A percentile compares a stretch with the other conserved stretches of the same genome.
phyloP scores from a whole-genome alignment of 2,797 vertebrate genomes.

The Myiotriccus ornatus region DNA sequence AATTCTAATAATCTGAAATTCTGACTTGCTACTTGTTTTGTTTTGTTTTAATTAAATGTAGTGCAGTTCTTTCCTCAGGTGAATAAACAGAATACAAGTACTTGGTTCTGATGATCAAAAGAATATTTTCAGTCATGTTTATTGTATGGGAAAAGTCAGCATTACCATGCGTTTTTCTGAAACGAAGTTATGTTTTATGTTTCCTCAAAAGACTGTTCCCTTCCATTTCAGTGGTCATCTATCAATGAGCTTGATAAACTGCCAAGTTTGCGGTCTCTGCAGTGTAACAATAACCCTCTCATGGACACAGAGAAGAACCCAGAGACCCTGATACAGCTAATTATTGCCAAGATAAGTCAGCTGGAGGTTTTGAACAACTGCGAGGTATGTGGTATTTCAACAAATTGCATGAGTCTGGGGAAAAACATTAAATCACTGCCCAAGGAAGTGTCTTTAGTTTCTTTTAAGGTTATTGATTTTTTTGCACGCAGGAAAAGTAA shows the following conservation, averaged over 20 bases:
- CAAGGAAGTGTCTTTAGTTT: background rate
- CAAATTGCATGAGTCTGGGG: background rate
- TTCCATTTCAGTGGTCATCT: constrained; percentile 83
- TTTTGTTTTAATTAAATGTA: background rate
- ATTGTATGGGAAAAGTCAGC: background rate
- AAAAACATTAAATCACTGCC: background rate
- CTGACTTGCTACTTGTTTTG: background rate
- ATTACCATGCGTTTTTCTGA: background rate
- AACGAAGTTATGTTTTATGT: background rate
- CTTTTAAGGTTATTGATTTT: background rate
- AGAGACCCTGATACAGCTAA: constrained; percentile 78
- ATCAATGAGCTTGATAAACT: constrained; percentile 90
- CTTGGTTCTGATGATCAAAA: background rate
- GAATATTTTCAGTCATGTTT: background rate
- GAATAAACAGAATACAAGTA: background rate
- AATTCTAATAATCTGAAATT: background rate
- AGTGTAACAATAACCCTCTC: constrained; percentile 81
- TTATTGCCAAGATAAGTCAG: constrained; percentile 85
- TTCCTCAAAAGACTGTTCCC: background rate
- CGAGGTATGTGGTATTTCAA: constrained; percentile 65
- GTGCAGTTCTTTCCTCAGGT: background rate
- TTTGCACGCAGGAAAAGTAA: background rate
- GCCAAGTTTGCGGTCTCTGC: constrained; percentile 75
- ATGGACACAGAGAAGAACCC: constrained; percentile 74
- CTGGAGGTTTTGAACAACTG: constrained; percentile 80